Conservation (phyloP, 2,888 invertebrate species). For the Cerastis leucographa region DNA sequence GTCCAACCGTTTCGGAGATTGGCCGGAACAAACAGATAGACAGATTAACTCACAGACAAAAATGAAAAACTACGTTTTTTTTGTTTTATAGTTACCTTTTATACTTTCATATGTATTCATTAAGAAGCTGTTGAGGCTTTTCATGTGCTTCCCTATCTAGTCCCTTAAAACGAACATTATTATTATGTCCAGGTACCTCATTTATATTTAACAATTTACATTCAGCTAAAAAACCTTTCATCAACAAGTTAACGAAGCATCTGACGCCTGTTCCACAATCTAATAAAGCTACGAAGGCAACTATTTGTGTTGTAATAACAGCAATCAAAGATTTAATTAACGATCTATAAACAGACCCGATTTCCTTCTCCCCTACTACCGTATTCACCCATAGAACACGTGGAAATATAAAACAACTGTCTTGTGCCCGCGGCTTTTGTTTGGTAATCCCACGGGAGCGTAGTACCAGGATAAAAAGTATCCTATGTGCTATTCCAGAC, state of each 20-base stretch:
- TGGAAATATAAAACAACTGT: constrained; percentile 16
- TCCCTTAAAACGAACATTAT: not conserved
- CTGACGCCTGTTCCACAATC: not conserved
- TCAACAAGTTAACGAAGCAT: not conserved
- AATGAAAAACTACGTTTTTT: too few relatives aligned
- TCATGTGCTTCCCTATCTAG: too few relatives aligned
- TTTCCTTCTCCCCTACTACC: not conserved
- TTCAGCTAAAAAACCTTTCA: not conserved
- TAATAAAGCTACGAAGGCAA: constrained; percentile 40
- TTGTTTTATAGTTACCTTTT: too few relatives aligned
- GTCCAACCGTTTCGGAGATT: too few relatives aligned
- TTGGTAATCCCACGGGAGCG: too few relatives aligned
- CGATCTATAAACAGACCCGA: constrained; percentile 38
- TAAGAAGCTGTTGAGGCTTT: too few relatives aligned
- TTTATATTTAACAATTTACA: not conserved
- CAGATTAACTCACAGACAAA: too few relatives aligned
- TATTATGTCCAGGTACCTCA: not conserved
- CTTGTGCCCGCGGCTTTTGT: too few relatives aligned
- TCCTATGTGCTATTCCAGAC: too few relatives aligned
- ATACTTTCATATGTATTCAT: too few relatives aligned
- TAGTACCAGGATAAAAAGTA: too few relatives aligned
- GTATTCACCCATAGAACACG: not conserved
- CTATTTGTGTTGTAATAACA: constrained; percentile 51
- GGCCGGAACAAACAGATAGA: too few relatives aligned
- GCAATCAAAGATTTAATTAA: constrained; percentile 64